Evolutionary conservation across 2,797 vertebrate species (phyloP), one percentile per base, ranked within the genome.

Genomic region (Sandelia bainsii): DNA sequence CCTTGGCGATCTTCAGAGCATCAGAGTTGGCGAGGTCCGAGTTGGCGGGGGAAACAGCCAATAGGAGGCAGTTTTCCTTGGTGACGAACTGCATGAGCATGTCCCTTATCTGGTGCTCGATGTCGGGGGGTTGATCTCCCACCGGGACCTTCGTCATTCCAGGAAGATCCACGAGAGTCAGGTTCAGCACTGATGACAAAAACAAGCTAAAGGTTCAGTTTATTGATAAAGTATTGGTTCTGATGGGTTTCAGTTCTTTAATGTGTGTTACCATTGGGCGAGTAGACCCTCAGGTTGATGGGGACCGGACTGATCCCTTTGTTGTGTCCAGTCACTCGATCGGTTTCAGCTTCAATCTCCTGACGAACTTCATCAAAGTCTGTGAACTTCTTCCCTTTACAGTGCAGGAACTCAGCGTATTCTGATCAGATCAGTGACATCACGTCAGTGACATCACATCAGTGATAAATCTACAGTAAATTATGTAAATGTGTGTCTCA

Each of bases 61-160:
- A 83, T 75, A 98, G 92, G 69, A 99, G 96, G 85, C 97, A 99
- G 87, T 98, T 99, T 60, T 98, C 97, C 87, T 99, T 98, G 80
- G 97, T 98, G 79, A 98, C 96, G 2, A 98, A 99, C 91, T 98
- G 97, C 95, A 97, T 94, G 3, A 99, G 88, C 97, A 99, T 99
- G 0, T 99, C 97, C 61, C 89, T 92, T 83, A 99, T 99, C 94
- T 98, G 97, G 63, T 93, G 93, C 90, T 99, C 97, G 0, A 99
- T 99, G 91, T 99, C 97, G 0, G 89, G 69, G 0, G 97, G 97
- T 72, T 99, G 97, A 89, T 99, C 97, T 0, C 97, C 97, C 3
- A 99, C 97, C 0, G 97, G 95, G 6, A 99, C 96, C 87, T 99
- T 98, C 8, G 97, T 99, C 97, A 99, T 98, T 14, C 97, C 97